Percentiles rank a stretch among this genome's conserved stretches.
Evolutionary conservation across 2,888 invertebrate species (phyloP).

Genomic region (Nomada fabriciana): DNA sequence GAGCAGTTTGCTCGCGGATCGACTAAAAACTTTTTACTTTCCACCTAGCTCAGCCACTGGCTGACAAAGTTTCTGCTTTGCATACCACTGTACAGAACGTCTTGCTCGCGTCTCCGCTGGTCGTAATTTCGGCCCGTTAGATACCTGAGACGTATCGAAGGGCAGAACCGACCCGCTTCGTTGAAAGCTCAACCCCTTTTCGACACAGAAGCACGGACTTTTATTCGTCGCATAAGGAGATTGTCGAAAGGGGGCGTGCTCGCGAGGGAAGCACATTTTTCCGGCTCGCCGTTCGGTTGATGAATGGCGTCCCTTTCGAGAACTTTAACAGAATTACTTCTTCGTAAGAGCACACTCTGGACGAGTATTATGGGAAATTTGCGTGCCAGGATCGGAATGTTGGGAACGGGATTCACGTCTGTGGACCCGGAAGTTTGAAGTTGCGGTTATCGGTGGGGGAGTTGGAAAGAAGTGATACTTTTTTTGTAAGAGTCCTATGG

Average conservation of each 20-base stretch:
- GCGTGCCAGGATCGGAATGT: neutral
- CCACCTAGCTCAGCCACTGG: constrained; percentile 33
- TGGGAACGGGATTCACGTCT: neutral
- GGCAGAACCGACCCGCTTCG: constrained; percentile 12
- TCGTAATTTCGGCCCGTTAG: constrained; percentile 38
- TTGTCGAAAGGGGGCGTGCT: constrained; percentile 12
- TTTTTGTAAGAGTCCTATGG: neutral
- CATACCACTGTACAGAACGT: constrained; percentile 50
- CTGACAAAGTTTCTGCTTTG: constrained; percentile 50
- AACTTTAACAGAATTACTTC: constrained; percentile 34
- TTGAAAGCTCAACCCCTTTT: neutral
- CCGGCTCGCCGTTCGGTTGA: neutral
- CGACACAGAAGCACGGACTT: neutral
- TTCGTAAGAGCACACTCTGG: neutral
- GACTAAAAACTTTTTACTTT: constrained; percentile 60
- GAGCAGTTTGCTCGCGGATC: constrained; percentile 29
- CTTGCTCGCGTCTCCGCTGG: constrained; percentile 18
- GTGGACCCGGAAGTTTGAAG: neutral
- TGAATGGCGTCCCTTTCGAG: constrained; percentile 18
- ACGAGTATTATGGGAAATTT: constrained; percentile 9
- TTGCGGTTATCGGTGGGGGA: constrained; percentile 2
- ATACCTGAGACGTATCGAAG: constrained; percentile 34
- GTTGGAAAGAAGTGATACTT: neutral
- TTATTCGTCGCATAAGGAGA: neutral
- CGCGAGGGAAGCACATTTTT: constrained; percentile 14